Percentiles rank a stretch among this genome's conserved stretches.
Evolutionary conservation across 2,797 vertebrate species (phyloP).

Genomic region (Malurus splendens): DNA sequence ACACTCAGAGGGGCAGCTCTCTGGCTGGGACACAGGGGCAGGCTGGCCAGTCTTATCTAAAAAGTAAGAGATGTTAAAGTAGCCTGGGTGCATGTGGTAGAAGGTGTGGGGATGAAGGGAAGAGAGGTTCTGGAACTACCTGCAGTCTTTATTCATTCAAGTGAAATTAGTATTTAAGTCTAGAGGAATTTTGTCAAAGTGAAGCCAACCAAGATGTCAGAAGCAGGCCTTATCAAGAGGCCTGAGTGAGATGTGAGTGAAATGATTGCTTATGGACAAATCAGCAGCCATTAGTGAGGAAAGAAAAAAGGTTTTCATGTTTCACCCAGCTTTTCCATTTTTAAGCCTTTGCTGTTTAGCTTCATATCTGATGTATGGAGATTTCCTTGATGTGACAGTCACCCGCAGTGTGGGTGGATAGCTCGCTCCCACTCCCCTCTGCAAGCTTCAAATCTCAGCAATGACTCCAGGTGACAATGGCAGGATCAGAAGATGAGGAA

Average conservation of each 20-base stretch:
- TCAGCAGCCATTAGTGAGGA: background rate
- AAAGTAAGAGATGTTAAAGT: background rate
- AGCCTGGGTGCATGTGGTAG: background rate
- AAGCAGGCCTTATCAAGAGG: background rate
- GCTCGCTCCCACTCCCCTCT: background rate
- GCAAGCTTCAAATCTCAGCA: background rate
- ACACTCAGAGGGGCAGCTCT: no score
- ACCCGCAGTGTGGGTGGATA: background rate
- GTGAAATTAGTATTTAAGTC: background rate
- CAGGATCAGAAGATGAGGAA: background rate
- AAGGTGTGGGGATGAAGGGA: background rate
- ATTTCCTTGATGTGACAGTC: slow-evolving; percentile 34
- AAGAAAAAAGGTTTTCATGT: background rate
- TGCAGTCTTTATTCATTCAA: background rate
- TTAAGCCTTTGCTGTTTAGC: background rate
- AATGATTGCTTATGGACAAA: background rate
- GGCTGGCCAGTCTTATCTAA: background rate
- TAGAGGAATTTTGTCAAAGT: background rate
- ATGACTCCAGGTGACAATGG: background rate
- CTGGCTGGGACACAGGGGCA: background rate
- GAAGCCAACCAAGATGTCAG: background rate
- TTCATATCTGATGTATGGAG: background rate
- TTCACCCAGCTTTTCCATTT: background rate
- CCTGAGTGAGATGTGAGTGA: background rate
- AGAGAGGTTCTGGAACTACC: background rate